Conservation (phyloP, 2,797 vertebrate genomes). For the Mormyrops attenuatus region DNA sequence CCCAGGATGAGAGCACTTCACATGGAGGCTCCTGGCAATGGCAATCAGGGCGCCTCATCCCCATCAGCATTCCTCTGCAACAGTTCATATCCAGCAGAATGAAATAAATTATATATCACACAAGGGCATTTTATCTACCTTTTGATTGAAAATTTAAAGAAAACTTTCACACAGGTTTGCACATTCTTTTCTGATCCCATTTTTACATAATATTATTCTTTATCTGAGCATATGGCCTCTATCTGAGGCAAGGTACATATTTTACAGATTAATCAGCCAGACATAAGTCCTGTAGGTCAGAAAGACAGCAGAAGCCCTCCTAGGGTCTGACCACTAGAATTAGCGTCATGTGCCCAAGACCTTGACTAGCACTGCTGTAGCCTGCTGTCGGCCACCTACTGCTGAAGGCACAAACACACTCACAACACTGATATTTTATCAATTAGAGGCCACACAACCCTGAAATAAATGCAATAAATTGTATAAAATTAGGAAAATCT, state of each 20-base stretch:
- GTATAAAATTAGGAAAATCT: not conserved
- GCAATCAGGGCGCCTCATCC: not conserved
- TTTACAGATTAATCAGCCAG: conserved; percentile 3
- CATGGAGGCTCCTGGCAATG: not conserved
- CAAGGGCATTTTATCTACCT: not conserved
- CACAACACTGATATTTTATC: not conserved
- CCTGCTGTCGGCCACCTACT: not conserved
- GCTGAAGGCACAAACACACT: not conserved
- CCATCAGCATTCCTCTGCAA: not conserved
- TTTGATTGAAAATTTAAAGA: not conserved
- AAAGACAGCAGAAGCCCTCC: not conserved
- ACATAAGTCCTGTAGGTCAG: not conserved
- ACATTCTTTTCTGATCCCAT: not conserved
- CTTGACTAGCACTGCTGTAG: not conserved
- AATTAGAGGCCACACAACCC: not conserved
- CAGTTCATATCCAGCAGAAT: not conserved
- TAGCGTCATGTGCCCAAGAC: not conserved
- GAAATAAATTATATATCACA: not conserved
- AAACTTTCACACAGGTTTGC: not conserved
- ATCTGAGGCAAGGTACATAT: not conserved
- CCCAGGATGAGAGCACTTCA: not conserved
- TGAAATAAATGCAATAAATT: not conserved
- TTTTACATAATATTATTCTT: not conserved
- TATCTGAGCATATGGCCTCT: not conserved
- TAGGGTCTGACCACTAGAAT: not conserved